phyloP scores from a whole-genome alignment of 1,140 invertebrate species.

The Aphaenogaster rudis region DNA sequence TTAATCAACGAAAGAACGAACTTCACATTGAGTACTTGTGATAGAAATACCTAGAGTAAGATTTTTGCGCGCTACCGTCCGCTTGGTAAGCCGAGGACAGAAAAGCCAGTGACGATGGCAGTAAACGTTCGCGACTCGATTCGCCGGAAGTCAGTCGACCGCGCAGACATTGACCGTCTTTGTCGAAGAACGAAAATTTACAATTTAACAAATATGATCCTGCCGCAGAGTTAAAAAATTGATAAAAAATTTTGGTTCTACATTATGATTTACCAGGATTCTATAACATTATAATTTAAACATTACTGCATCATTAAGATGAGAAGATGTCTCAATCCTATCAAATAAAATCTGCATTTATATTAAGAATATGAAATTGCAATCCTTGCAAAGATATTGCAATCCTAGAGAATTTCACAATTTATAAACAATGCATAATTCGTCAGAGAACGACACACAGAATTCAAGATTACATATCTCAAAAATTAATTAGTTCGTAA shows the following conservation, averaged over 20 bases:
- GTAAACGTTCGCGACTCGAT: slow-evolving; percentile 65
- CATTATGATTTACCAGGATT: not conserved
- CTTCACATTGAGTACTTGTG: slow-evolving; percentile 20
- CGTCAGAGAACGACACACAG: not conserved
- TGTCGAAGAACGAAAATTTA: slow-evolving; percentile 9
- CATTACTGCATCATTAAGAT: not conserved
- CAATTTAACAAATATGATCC: not conserved
- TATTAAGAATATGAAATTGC: not conserved
- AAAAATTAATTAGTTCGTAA: not conserved
- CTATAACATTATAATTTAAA: not conserved
- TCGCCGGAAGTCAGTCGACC: slow-evolving; percentile 19
- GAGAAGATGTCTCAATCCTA: not conserved
- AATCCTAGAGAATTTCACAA: not conserved
- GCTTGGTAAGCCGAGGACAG: slow-evolving; percentile 65
- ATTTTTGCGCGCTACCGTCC: slow-evolving; percentile 63
- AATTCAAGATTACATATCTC: not conserved
- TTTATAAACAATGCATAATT: not conserved
- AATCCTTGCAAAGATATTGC: no score
- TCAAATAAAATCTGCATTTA: not conserved
- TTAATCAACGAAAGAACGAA: slow-evolving; percentile 37
- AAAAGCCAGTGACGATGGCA: slow-evolving; percentile 73
- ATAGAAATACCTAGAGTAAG: slow-evolving; percentile 48
- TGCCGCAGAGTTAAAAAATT: not conserved
- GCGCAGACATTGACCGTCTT: not conserved
- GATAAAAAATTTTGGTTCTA: no score